Conservation (phyloP, 2,888 invertebrate species). For the Watsonalla binaria region DNA sequence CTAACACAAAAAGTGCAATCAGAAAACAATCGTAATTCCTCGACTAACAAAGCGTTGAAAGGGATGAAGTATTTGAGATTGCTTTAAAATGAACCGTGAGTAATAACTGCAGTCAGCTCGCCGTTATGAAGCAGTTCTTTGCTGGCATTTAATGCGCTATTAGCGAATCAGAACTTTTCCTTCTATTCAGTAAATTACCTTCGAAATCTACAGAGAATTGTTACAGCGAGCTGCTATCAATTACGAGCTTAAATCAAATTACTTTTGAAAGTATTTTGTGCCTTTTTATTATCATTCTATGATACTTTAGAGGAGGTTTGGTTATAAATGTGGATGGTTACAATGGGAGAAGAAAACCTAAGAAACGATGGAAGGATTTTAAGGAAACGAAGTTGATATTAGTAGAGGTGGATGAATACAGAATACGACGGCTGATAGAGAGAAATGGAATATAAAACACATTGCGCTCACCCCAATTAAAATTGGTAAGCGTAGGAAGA, state of each 20-base stretch:
- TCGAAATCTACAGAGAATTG: constrained; percentile 4
- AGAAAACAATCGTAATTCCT: constrained; percentile 17
- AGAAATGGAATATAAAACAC: too few species aligned
- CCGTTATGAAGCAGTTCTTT: constrained; percentile 34
- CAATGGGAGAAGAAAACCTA: too few species aligned
- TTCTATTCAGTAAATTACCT: constrained; percentile 17
- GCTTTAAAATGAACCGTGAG: constrained; percentile 41
- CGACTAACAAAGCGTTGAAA: constrained; percentile 20
- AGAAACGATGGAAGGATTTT: too few species aligned
- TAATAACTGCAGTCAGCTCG: constrained; percentile 33
- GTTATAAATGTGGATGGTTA: too few species aligned
- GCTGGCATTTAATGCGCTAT: constrained; percentile 37
- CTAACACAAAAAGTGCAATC: constrained; percentile 6
- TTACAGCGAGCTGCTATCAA: neutral
- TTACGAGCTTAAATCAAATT: neutral
- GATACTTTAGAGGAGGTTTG: too few species aligned
- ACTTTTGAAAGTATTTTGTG: neutral
- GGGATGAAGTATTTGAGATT: constrained; percentile 40
- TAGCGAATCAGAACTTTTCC: constrained; percentile 43
- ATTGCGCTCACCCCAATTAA: too few species aligned
- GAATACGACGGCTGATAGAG: too few species aligned
- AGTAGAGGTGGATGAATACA: too few species aligned
- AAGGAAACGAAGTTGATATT: too few species aligned
- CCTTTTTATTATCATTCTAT: neutral
- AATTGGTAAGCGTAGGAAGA: too few species aligned